Conservation (phyloP, 2,797 vertebrate genomes). For the Enoplosus armatus region DNA sequence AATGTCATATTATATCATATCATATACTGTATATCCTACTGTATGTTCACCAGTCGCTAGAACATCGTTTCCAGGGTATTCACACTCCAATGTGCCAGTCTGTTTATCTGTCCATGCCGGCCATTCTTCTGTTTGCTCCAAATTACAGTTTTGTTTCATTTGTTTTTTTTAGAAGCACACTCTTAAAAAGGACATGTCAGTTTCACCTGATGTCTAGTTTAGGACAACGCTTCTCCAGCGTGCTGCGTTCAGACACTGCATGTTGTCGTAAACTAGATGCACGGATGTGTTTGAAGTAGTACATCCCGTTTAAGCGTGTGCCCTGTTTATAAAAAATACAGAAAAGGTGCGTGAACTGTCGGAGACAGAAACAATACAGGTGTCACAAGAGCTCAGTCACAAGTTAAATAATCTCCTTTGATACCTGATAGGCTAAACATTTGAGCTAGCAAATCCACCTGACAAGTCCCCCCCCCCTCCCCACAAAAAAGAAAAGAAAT, state of each 20-base stretch:
- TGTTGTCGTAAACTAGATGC: slow-evolving; percentile 44
- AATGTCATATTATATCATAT: slow-evolving; percentile 81
- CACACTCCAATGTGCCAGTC: slow-evolving; percentile 65
- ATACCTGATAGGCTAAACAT: slow-evolving; percentile 70
- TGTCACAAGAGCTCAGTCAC: slow-evolving; percentile 76
- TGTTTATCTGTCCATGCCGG: slow-evolving; percentile 45
- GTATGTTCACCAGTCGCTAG: slow-evolving; percentile 73
- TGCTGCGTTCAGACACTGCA: slow-evolving; percentile 1
- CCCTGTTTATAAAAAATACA: slow-evolving; percentile 61
- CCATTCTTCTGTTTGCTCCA: slow-evolving; percentile 49
- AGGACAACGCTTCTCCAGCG: slow-evolving; percentile 32
- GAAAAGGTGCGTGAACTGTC: slow-evolving; percentile 78
- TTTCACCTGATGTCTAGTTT: slow-evolving; percentile 48
- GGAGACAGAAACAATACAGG: slow-evolving; percentile 74
- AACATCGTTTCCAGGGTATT: slow-evolving; percentile 73
- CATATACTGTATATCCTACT: slow-evolving; percentile 76
- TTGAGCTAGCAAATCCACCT: slow-evolving; percentile 71
- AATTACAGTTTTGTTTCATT: slow-evolving; percentile 47
- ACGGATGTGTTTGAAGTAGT: slow-evolving; percentile 52
- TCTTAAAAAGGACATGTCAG: slow-evolving; percentile 41
- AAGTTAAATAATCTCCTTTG: slow-evolving; percentile 71
- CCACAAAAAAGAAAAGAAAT: slow-evolving; percentile 40
- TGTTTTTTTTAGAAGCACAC: slow-evolving; percentile 45
- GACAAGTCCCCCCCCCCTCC: slow-evolving; percentile 66
- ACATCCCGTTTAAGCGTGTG: slow-evolving; percentile 52